Evolutionary conservation across 2,113 vertebrate genomes (phyloP), one percentile per base, ranked within the genome.

Genomic region (Rhinopomastus cyanomelas): DNA sequence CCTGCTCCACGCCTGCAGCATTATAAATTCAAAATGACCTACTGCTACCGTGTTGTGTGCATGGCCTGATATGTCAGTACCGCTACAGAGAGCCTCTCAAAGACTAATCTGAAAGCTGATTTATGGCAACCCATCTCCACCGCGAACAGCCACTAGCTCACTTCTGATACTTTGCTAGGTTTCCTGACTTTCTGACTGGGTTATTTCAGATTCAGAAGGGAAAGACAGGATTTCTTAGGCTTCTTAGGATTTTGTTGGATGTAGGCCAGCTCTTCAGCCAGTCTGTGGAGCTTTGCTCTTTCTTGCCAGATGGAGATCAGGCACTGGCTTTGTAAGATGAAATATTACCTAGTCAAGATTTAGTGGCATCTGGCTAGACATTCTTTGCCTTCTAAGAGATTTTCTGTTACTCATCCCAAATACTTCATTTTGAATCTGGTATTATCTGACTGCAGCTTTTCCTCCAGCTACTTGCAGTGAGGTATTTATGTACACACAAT

Each of bases 381-480:
- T 57, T 83, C 55, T 84, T 82, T 78, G 46, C 77, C 87, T 92
- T 71, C 68, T 61, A 51, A 81, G 85, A 76, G 92, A 91, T 93
- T 92, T 92, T 53, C 61, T 69, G 16, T 75, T 71, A 59, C 81
- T 95, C 76, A 86, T 88, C 55, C 59, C 62, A 87, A 77, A 91
- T 77, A 55, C 88, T 93, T 94, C 73, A 42, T 11, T 49, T 76
- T 69, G 25, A 16, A 59, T 87, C 76, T 79, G 67, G n/a, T 73
- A 55, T 85, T 90, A 78, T 90, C 65, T 85, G 77, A 84, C 55
- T 34, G 48, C 12, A 44, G 32, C 52, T 87, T 96, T 94, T 95
- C 73, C 42, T 74, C 71, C 59, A 84, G 61, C 78, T 90, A 36
- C 76, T 94, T 90, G 64, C 62, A 39, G 60, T 37, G 62, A 61